phyloP scores from a whole-genome alignment of 1,140 invertebrate genomes.

The Drosophila sulfurigaster region DNA sequence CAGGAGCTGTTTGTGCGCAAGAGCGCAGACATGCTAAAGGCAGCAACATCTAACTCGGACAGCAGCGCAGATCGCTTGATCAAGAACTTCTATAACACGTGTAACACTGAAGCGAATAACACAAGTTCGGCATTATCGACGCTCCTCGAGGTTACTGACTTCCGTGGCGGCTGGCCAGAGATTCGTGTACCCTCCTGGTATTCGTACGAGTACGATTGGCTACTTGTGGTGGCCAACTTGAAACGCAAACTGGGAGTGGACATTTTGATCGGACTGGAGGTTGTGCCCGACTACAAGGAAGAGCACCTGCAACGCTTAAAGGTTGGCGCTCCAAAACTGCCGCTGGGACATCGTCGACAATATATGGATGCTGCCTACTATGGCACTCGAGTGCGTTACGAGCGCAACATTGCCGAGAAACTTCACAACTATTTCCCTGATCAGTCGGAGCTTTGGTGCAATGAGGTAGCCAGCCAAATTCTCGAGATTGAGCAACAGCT shows the following conservation, averaged over 20 bases:
- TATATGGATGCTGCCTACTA: slow-evolving; percentile 54
- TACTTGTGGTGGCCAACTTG: slow-evolving; percentile 63
- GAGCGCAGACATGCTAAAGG: slow-evolving; percentile 70
- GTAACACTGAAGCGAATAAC: slow-evolving; percentile 87
- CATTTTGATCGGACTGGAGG: slow-evolving; percentile 72
- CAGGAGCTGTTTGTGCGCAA: slow-evolving; percentile 74
- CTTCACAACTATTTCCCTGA: slow-evolving; percentile 67
- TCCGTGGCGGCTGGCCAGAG: slow-evolving; percentile 75
- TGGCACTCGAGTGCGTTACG: slow-evolving; percentile 54
- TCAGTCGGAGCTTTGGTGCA: slow-evolving; percentile 56
- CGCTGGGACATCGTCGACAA: slow-evolving; percentile 51
- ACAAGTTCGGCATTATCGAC: slow-evolving; percentile 45
- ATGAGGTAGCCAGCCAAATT: slow-evolving; percentile 68
- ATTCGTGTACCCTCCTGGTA: slow-evolving; percentile 71
- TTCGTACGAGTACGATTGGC: slow-evolving; percentile 75
- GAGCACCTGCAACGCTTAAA: slow-evolving; percentile 71
- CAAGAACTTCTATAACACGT: slow-evolving; percentile 93
- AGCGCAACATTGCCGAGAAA: slow-evolving; percentile 51
- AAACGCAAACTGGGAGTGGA: slow-evolving; percentile 71
- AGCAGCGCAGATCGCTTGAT: slow-evolving; percentile 86
- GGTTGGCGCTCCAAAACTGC: slow-evolving; percentile 68
- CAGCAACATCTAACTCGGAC: slow-evolving; percentile 48
- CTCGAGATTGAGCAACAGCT: slow-evolving; percentile 67
- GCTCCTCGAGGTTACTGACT: slow-evolving; percentile 63
- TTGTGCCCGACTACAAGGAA: slow-evolving; percentile 73